Conservation (phyloP, 2,888 invertebrate genomes). For the Branchipolynoe longqiensis region DNA sequence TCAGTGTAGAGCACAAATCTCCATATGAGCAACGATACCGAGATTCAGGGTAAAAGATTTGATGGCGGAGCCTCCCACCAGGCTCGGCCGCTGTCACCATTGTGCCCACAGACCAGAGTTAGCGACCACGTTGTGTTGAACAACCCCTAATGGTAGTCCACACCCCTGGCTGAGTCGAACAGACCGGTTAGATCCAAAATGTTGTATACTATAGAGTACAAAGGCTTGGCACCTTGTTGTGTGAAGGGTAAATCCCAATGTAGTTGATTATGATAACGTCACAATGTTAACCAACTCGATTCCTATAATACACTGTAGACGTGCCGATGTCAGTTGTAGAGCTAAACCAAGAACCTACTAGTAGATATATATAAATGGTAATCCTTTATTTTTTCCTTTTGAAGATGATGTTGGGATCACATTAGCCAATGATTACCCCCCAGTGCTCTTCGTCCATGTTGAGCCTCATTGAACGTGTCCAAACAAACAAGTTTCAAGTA, state of each 20-base stretch:
- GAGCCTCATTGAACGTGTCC: constrained; percentile 43
- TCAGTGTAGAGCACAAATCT: constrained; percentile 45
- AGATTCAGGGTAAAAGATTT: constrained; percentile 31
- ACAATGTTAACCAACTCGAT: constrained; percentile 48
- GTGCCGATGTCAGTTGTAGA: constrained; percentile 53
- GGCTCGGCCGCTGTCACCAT: not conserved
- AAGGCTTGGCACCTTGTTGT: constrained; percentile 42
- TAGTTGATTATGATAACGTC: constrained; percentile 34
- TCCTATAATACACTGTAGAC: constrained; percentile 47
- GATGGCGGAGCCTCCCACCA: not conserved
- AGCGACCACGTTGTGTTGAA: constrained; percentile 15
- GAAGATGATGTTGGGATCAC: no score
- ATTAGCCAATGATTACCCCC: constrained; percentile 31
- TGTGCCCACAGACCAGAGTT: not conserved
- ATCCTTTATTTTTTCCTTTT: constrained; percentile 36
- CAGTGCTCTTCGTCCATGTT: constrained; percentile 42
- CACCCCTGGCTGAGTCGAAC: constrained; percentile 28
- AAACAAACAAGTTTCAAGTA: constrained; percentile 50
- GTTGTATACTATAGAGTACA: constrained; percentile 46
- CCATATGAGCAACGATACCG: constrained; percentile 6
- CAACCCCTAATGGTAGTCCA: constrained; percentile 29
- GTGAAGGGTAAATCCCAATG: constrained; percentile 48
- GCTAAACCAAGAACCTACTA: constrained; percentile 44
- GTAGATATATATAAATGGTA: constrained; percentile 53
- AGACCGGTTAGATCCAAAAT: not conserved